These are phyloP conservation scores for Aurelia sp. DNA, from an alignment of 30 jellyfish, hydroid and myxozoan species.

Conservation along the genomic window DNA sequence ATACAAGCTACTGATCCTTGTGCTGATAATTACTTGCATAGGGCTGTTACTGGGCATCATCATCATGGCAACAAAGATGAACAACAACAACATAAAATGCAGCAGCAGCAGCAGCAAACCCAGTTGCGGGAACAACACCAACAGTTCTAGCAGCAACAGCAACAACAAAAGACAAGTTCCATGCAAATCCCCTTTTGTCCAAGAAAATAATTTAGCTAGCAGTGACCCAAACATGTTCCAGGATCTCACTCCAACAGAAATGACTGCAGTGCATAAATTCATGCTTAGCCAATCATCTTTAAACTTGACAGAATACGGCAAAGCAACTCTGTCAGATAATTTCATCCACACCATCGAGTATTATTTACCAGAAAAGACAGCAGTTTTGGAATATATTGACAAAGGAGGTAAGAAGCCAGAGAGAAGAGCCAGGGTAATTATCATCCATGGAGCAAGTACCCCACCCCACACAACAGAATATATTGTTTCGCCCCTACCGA, in stretches of 20 bases:
- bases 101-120: too few species aligned
- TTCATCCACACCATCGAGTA: constrained; percentile 60
- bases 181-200: background rate
- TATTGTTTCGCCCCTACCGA: constrained; percentile 54
- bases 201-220: background rate
- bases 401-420: constrained; percentile 46
- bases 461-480: constrained; percentile 43
- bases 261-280: constrained; percentile 3
- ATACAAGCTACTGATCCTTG: too few species aligned
- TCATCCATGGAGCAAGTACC: constrained; percentile 37
- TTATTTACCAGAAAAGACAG: constrained; percentile 55
- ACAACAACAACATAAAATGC: too few species aligned
- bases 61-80: too few species aligned
- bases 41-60: too few species aligned
- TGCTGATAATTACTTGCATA: too few species aligned
- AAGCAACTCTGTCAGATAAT: constrained; percentile 52
- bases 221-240: constrained; percentile 39
- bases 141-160: too few species aligned
- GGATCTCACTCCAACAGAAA: constrained; percentile 46
- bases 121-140: too few species aligned
- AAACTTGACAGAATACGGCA: constrained; percentile 33
- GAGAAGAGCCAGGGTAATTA: constrained; percentile 59
- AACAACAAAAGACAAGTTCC: background rate
- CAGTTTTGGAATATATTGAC: constrained; percentile 40
- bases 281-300: constrained; percentile 5